Base-by-base conservation (phyloP, 2,113 vertebrate species). In the Prolemur simus region DNA sequence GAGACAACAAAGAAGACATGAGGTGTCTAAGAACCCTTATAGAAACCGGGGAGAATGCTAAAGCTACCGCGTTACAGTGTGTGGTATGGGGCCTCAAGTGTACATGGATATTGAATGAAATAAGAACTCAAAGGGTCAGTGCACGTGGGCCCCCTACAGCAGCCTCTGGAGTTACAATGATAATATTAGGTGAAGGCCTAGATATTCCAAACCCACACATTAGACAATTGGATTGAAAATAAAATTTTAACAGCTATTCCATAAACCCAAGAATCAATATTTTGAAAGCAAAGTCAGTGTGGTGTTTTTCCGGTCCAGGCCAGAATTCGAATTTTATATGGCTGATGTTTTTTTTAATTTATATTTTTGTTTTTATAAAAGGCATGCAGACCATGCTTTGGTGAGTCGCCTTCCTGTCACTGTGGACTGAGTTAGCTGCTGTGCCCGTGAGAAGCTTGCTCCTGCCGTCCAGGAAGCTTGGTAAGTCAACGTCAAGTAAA, bases 31-130 rank as follows among this genome's bases (percentile, higher is more conserved):
- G 86, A 80, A 47, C n/a, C 29, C 27, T 47, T 20, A 8, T 0
- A 7, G 27, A 29, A 9, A 2, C 34, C 2, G 7, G 27, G 27
- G 25, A 52, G 21, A 54, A 56, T 15, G 66, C 54, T 4, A 15
- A 45, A 32, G 37, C 11, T 37, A 34, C 81, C 6, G 0, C 32
- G 23, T 37, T 6, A 76, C 8, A 47, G 27, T 1, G 0, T 54
- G 42, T 25, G n/a, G 3, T 4, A 10, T 6, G 20, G 54, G 58
- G 42, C 7, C 32, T 47, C 42, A 18, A 39, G 42, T 39, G 73
- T 45, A 37, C 10, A 25, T 0, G 5, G 87, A 8, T 42, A 34
- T 37, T 47, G 45, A 71, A 49, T 39, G 45, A 66, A 86, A 42
- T 23, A 47, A 74, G 39, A 39, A 60, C n/a, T 32, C 34, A 17